Evolutionary conservation across 2,113 vertebrate species (phyloP).

Genomic region (Poeciliopsis turrubarensis): DNA sequence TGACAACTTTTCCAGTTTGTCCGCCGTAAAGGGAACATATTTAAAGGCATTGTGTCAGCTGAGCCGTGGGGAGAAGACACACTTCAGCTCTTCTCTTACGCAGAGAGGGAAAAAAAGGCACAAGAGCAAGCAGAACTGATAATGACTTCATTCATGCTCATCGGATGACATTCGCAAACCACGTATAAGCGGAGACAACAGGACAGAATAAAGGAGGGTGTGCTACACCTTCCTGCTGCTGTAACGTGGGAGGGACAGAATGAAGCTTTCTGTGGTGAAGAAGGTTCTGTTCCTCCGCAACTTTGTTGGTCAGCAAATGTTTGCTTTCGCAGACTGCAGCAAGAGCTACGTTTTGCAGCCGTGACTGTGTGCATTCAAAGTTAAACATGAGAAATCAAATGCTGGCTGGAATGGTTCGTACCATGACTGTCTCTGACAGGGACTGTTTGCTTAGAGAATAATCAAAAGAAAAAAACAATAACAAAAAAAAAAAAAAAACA

Average conservation of each 20-base stretch:
- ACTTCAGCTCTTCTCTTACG: conserved; percentile 12
- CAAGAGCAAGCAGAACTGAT: neutral
- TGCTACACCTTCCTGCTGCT: neutral
- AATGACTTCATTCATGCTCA: conserved; percentile 17
- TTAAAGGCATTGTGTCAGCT: conserved; percentile 65
- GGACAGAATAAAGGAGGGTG: conserved; percentile 9
- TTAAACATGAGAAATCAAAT: too few species aligned
- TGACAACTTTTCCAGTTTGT: conserved; percentile 67
- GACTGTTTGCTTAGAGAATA: too few species aligned
- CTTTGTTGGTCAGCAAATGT: conserved; percentile 4
- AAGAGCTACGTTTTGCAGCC: neutral
- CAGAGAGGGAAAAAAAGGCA: conserved; percentile 1
- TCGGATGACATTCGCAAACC: conserved; percentile 13
- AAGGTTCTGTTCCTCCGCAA: neutral
- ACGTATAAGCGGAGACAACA: neutral
- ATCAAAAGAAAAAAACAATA: too few species aligned
- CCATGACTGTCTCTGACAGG: too few species aligned
- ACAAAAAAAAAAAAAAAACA: too few species aligned
- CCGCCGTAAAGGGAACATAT: conserved; percentile 58
- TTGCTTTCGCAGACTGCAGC: neutral
- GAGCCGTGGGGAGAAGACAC: conserved; percentile 42
- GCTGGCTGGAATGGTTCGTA: too few species aligned
- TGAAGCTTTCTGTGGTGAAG: conserved; percentile 6
- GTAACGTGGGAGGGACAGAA: conserved; percentile 21
- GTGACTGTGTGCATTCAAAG: too few species aligned